phyloP scores from a whole-genome alignment of 2,797 vertebrate species.

The Tragelaphus oryx region DNA sequence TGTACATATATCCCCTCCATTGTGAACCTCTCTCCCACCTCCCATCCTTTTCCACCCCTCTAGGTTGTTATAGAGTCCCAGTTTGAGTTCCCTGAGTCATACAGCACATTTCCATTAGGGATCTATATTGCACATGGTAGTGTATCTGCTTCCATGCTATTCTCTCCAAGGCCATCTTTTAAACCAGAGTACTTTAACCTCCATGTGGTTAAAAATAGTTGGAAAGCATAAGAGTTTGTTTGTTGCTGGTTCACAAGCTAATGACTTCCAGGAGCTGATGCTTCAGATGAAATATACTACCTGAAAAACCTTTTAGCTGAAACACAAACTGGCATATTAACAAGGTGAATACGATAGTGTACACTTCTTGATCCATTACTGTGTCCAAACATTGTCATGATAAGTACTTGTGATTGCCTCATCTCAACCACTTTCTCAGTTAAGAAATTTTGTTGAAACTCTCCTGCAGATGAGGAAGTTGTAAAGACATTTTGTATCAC shows the following conservation, averaged over 20 bases:
- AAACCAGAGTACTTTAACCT: neutral
- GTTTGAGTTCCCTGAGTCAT: neutral
- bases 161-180: neutral
- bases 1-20: neutral
- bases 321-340: neutral
- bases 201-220: neutral
- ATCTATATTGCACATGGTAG: neutral
- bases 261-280: neutral
- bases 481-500: neutral
- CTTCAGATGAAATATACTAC: neutral
- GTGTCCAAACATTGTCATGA: neutral
- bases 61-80: neutral
- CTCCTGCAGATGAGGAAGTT: neutral
- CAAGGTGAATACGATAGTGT: neutral
- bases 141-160: neutral
- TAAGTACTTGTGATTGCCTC: neutral
- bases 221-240: neutral
- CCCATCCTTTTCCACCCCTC: neutral
- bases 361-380: neutral
- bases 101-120: neutral
- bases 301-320: neutral
- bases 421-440: neutral
- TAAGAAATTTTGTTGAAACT: neutral
- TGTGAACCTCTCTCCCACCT: neutral
- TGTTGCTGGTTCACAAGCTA: neutral